phyloP scores from a whole-genome alignment of 1,140 invertebrate genomes.

The Brachionus plicatilis region DNA sequence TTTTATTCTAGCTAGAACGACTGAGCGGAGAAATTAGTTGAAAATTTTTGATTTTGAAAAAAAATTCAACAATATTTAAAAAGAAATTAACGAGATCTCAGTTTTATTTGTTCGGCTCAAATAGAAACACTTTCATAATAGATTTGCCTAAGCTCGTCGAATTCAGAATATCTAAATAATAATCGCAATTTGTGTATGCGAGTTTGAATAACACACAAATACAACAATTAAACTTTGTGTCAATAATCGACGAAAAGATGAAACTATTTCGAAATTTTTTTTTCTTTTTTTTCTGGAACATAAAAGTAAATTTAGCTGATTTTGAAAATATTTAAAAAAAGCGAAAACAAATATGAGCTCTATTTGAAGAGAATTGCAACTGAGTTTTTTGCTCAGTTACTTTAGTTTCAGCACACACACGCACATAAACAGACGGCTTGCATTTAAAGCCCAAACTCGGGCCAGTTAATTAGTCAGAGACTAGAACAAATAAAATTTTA shows the following conservation, averaged over 20 bases:
- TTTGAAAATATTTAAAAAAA: slow-evolving; percentile 34
- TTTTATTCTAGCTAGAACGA: neutral
- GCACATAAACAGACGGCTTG: neutral
- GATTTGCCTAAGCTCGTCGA: neutral
- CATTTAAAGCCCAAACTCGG: neutral
- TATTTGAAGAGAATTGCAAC: slow-evolving; percentile 1
- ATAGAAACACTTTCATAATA: slow-evolving; percentile 28
- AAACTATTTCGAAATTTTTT: slow-evolving; percentile 33
- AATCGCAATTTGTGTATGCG: neutral
- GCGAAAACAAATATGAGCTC: neutral
- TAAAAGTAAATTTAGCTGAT: neutral
- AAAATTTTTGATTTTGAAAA: slow-evolving; percentile 5
- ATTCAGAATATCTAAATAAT: slow-evolving; percentile 29
- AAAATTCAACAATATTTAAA: neutral
- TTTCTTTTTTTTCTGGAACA: neutral
- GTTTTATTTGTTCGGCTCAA: neutral
- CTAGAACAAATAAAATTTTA: slow-evolving; percentile 19
- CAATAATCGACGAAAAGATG: slow-evolving; percentile 26
- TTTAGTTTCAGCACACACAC: slow-evolving; percentile 35
- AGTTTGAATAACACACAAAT: slow-evolving; percentile 20
- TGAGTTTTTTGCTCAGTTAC: neutral
- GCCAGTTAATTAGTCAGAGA: neutral
- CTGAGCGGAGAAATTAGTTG: neutral
- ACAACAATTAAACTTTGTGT: slow-evolving; percentile 13
- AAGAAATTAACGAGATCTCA: slow-evolving; percentile 15